Conservation (phyloP, 2,113 vertebrate species). For the Platysternon megacephalum region DNA sequence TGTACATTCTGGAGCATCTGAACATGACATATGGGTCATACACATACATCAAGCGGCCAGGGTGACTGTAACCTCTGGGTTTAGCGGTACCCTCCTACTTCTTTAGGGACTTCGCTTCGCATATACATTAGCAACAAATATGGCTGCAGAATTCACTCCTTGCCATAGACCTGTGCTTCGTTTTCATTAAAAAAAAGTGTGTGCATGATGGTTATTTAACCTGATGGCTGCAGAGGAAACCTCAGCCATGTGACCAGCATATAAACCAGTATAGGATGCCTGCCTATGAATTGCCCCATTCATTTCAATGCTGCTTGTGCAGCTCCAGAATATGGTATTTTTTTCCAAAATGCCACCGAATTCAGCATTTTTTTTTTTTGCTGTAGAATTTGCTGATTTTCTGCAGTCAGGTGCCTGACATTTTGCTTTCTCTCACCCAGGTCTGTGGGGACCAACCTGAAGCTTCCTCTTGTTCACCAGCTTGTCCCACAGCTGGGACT, state of each 20-base stretch:
- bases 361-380: not conserved
- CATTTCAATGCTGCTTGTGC: not conserved
- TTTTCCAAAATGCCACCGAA: slow-evolving; percentile 10
- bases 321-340: slow-evolving; percentile 23
- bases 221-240: not conserved
- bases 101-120: not conserved
- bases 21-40: not conserved
- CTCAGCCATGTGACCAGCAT: not conserved
- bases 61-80: not conserved
- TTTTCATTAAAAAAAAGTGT: not conserved
- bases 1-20: accelerated
- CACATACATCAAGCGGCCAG: not conserved
- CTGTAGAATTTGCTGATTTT: not conserved
- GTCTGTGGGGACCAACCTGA: not conserved
- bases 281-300: slow-evolving; percentile 9
- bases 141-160: not conserved
- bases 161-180: not conserved
- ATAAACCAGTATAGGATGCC: not conserved
- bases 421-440: not conserved
- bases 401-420: slow-evolving; percentile 1
- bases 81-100: not conserved
- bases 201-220: not conserved
- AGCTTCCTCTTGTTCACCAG: not conserved
- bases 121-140: not conserved
- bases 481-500: not conserved